A percentile compares a stretch with the other conserved stretches of the same genome.
These are phyloP conservation scores for Theretra japonica DNA, from an alignment of 2,888 invertebrate genomes.

Conservation along the genomic window DNA sequence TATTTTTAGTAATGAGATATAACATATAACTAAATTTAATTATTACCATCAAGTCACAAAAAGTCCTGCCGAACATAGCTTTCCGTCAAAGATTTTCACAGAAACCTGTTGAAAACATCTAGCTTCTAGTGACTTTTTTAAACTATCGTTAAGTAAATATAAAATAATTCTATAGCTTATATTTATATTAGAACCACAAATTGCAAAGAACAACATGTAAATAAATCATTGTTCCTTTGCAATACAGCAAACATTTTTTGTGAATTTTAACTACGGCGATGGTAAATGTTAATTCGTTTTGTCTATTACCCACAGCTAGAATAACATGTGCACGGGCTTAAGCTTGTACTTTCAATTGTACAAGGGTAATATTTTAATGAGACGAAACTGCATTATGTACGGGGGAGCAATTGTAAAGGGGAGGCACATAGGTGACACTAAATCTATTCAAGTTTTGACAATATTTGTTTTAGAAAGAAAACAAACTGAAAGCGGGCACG, in stretches of 20 bases:
- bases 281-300: conserved; percentile 17
- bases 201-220: conserved; percentile 2
- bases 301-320: neutral
- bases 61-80: no score
- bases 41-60: no score
- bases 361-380: conserved; percentile 41
- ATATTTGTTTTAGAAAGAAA: conserved; percentile 33
- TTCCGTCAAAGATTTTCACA: no score
- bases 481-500: conserved; percentile 31
- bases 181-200: no score
- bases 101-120: no score
- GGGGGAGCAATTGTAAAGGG: conserved; percentile 25
- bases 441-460: conserved; percentile 24
- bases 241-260: conserved; percentile 5
- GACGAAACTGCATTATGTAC: conserved; percentile 18
- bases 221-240: no score
- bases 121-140: no score
- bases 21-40: no score
- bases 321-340: conserved; percentile 44
- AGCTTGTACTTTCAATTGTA: conserved; percentile 42
- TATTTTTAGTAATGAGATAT: no score
- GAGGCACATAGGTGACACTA: conserved; percentile 6
- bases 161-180: no score
- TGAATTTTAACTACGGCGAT: neutral
- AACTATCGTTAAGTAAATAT: no score